Percentiles rank a stretch among this genome's conserved stretches.
phyloP scores from a whole-genome alignment of 2,888 invertebrate species.

The Gortyna flavago region DNA sequence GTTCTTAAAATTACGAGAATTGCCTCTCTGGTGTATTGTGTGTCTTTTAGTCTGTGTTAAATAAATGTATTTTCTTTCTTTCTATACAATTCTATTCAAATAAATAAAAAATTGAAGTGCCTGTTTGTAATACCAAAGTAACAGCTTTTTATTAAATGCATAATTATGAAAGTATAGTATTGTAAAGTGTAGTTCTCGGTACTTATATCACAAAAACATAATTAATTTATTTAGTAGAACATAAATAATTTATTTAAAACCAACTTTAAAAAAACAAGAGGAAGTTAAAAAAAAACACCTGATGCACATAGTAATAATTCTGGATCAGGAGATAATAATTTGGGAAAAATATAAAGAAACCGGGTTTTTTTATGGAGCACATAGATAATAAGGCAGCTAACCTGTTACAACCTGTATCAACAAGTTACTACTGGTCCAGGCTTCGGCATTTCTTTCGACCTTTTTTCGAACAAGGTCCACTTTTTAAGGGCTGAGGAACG shows the following conservation, averaged over 20 bases:
- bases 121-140: too few relatives aligned
- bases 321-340: too few relatives aligned
- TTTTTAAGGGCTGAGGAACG: conserved; percentile 12
- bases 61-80: too few relatives aligned
- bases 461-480: conserved; percentile 27
- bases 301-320: background rate
- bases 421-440: conserved; percentile 42
- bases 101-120: too few relatives aligned
- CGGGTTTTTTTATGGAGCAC: background rate
- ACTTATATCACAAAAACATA: too few relatives aligned
- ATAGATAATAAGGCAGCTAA: conserved; percentile 25
- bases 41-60: too few relatives aligned
- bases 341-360: background rate
- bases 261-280: background rate
- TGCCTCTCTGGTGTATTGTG: too few relatives aligned
- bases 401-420: conserved; percentile 47
- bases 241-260: background rate
- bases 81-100: too few relatives aligned
- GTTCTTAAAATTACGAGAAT: too few relatives aligned
- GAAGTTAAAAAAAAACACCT: background rate
- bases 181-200: too few relatives aligned
- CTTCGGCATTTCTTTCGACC: conserved; percentile 1
- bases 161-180: too few relatives aligned
- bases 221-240: background rate
- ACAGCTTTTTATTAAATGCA: too few relatives aligned